phyloP scores from a whole-genome alignment of 2,888 invertebrate species.

The Drosophila monieri region DNA sequence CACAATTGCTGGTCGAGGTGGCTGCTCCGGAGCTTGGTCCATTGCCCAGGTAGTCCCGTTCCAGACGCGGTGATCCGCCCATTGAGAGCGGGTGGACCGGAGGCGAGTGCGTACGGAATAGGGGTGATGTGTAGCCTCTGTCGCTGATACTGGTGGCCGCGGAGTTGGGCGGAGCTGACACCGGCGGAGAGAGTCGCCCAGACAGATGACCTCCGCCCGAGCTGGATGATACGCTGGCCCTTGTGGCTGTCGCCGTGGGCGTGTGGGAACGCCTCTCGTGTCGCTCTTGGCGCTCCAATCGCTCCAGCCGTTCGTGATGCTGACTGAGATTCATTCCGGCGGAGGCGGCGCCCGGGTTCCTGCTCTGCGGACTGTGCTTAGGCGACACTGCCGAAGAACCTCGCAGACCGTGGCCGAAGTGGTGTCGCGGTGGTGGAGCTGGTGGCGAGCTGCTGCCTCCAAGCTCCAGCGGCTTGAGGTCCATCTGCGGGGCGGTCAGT shows the following conservation, averaged over 20 bases:
- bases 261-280: constrained; percentile 63
- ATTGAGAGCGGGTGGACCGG: constrained; percentile 65
- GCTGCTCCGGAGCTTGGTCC: constrained; percentile 62
- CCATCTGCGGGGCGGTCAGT: constrained; percentile 75
- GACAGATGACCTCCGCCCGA: constrained; percentile 35
- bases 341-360: constrained; percentile 21
- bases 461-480: constrained; percentile 70
- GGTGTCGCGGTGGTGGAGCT: constrained; percentile 59
- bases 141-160: constrained; percentile 64
- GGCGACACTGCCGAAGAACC: constrained; percentile 53
- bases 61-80: constrained; percentile 74
- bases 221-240: constrained; percentile 46
- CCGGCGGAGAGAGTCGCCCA: constrained; percentile 57
- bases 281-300: constrained; percentile 30
- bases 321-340: constrained; percentile 76
- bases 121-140: constrained; percentile 80
- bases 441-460: constrained; percentile 56
- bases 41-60: constrained; percentile 80
- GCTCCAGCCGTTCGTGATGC: constrained; percentile 61
- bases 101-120: constrained; percentile 69
- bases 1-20: constrained; percentile 53
- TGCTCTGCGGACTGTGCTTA: constrained; percentile 73
- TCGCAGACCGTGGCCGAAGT: constrained; percentile 64
- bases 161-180: constrained; percentile 47
- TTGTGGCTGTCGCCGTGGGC: constrained; percentile 69